phyloP scores from a whole-genome alignment of 2,888 invertebrate genomes.

The Trisateles emortualis region DNA sequence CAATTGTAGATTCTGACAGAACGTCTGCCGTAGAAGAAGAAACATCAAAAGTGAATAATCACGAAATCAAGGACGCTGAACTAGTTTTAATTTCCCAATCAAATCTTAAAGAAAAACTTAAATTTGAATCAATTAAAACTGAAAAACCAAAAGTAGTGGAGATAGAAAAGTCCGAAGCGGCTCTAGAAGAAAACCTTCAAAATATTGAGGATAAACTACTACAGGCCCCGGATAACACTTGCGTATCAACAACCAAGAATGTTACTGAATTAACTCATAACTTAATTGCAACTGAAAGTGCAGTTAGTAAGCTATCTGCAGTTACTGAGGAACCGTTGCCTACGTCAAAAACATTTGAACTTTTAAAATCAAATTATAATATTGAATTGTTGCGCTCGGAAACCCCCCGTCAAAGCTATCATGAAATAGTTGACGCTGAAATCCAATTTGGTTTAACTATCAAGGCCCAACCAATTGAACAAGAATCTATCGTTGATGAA shows the following conservation, averaged over 20 bases:
- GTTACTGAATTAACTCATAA: conserved; percentile 7
- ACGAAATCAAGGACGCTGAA: conserved; percentile 60
- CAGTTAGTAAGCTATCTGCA: not conserved
- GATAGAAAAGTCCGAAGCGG: not conserved
- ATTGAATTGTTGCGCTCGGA: conserved; percentile 44
- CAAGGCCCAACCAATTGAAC: not conserved
- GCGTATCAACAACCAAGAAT: not conserved
- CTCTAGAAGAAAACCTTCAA: conserved; percentile 8
- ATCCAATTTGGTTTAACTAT: conserved; percentile 39
- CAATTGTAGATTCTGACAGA: conserved; percentile 6
- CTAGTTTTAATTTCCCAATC: conserved; percentile 34
- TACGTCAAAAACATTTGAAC: not conserved
- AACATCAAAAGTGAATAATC: conserved; percentile 40
- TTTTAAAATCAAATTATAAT: not conserved
- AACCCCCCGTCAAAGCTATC: conserved; percentile 55
- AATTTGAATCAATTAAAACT: not conserved
- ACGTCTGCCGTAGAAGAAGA: conserved; percentile 36
- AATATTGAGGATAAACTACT: conserved; percentile 13
- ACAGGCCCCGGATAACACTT: conserved; percentile 7
- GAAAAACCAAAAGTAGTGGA: not conserved
- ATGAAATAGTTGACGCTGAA: conserved; percentile 65
- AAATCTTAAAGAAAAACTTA: conserved; percentile 5
- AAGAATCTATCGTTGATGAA: conserved; percentile 15
- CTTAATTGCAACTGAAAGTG: conserved; percentile 16
- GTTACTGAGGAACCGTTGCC: not conserved